Percentiles rank a stretch among this genome's conserved stretches.
Conservation (phyloP, 1,140 invertebrate genomes). For the Diprion similis region DNA sequence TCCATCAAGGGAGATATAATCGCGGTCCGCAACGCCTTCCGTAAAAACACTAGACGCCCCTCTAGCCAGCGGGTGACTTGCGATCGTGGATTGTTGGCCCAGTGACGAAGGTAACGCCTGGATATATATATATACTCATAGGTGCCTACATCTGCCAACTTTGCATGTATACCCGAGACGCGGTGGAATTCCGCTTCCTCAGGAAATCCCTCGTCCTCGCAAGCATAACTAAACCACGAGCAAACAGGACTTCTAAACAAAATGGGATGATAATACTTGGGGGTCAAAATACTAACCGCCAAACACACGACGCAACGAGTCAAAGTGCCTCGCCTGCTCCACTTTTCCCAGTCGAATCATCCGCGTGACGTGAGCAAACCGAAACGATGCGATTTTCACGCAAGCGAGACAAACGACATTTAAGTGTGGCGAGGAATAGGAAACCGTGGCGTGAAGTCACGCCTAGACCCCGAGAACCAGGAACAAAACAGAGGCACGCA, state of each 20-base stretch:
- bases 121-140: neutral
- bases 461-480: neutral
- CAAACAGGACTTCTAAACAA: neutral
- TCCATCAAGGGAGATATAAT: neutral
- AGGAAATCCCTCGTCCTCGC: neutral
- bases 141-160: neutral
- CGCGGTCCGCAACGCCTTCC: neutral
- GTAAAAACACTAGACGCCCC: neutral
- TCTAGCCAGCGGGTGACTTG: neutral
- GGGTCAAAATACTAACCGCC: neutral
- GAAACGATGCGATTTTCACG: neutral
- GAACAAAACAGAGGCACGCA: neutral
- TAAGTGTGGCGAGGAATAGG: neutral
- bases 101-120: neutral
- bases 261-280: neutral
- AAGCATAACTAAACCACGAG: neutral
- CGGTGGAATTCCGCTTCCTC: neutral
- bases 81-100: constrained; percentile 6
- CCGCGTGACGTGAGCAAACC: neutral
- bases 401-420: neutral
- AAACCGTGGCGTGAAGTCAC: constrained; percentile 4
- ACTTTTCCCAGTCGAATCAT: neutral
- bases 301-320: neutral
- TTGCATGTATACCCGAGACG: neutral
- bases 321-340: too few species aligned